Percentiles rank a stretch among this genome's conserved stretches.
Evolutionary conservation across 2,888 invertebrate genomes (phyloP).

Genomic region (Hartigia nigra): DNA sequence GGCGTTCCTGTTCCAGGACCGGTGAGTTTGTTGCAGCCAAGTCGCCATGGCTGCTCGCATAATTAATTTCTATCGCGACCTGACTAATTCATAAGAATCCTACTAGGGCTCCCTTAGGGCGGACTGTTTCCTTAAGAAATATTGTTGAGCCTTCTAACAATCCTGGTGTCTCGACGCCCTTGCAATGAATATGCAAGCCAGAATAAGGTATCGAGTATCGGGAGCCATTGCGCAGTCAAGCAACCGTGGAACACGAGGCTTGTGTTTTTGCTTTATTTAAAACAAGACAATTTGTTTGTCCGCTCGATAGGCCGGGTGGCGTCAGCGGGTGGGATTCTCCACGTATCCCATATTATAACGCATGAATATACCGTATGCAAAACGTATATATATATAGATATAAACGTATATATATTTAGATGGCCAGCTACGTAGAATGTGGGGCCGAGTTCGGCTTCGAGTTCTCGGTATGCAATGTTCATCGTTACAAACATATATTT

Average conservation of each 20-base stretch:
- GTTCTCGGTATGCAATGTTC: conserved; percentile 15
- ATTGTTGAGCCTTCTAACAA: background rate
- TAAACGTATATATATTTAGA: background rate
- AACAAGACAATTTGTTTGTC: conserved; percentile 53
- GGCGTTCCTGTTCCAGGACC: conserved; percentile 13
- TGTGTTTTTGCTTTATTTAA: conserved; percentile 40
- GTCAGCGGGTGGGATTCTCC: conserved; percentile 49
- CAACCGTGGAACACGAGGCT: conserved; percentile 15
- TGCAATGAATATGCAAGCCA: conserved; percentile 47
- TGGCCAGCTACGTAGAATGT: background rate
- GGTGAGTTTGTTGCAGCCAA: background rate
- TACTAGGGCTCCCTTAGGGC: background rate
- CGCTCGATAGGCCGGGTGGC: conserved; percentile 39
- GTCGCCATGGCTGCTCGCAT: background rate
- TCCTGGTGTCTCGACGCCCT: conserved; percentile 35
- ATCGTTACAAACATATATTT: conserved; percentile 50
- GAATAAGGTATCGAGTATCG: conserved; percentile 51
- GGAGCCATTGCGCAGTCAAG: conserved; percentile 31
- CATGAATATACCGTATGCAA: background rate
- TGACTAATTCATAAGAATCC: background rate
- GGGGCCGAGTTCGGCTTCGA: background rate
- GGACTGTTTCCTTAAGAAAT: background rate
- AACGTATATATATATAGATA: background rate
- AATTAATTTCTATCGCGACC: background rate
- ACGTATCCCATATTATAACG: background rate